These are phyloP conservation scores for Drosophila mimetica DNA, from an alignment of 2,888 invertebrate genomes.

Conservation along the genomic window DNA sequence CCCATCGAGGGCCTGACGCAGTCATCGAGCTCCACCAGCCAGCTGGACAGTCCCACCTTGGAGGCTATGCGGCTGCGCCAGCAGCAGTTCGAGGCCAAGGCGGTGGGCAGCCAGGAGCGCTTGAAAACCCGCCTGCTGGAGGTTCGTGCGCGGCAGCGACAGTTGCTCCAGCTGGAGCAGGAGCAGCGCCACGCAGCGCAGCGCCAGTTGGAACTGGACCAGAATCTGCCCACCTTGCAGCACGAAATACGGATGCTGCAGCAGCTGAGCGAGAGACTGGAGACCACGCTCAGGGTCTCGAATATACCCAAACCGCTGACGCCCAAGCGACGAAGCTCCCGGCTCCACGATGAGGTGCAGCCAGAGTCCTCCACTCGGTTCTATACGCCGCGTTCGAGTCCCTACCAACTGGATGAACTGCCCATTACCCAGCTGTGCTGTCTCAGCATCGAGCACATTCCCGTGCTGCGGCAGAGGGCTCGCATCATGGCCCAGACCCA, in stretches of 20 bases:
- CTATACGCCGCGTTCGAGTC: slow-evolving; percentile 55
- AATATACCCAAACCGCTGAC: background rate
- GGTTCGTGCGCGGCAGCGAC: slow-evolving; percentile 26
- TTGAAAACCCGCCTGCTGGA: slow-evolving; percentile 16
- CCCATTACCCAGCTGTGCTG: slow-evolving; percentile 29
- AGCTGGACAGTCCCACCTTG: slow-evolving; percentile 7
- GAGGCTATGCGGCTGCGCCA: slow-evolving; percentile 8
- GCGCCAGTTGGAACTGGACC: slow-evolving; percentile 62
- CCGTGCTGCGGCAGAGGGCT: background rate
- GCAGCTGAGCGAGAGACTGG: slow-evolving; percentile 74
- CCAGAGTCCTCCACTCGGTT: slow-evolving; percentile 34
- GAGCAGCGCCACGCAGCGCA: slow-evolving; percentile 12
- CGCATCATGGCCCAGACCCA: background rate
- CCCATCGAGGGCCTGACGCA: slow-evolving; percentile 1
- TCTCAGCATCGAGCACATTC: background rate
- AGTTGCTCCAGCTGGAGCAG: slow-evolving; percentile 10
- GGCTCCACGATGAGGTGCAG: too few species aligned
- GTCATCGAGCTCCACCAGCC: slow-evolving; percentile 20
- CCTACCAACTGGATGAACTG: slow-evolving; percentile 13
- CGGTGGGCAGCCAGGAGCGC: background rate
- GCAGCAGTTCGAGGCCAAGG: background rate
- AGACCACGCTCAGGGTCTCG: slow-evolving; percentile 58
- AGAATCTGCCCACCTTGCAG: slow-evolving; percentile 77
- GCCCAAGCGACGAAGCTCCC: background rate
- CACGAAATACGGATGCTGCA: slow-evolving; percentile 75